Base-by-base conservation (phyloP, 1,140 invertebrate species). In the Batillaria attramentaria region DNA sequence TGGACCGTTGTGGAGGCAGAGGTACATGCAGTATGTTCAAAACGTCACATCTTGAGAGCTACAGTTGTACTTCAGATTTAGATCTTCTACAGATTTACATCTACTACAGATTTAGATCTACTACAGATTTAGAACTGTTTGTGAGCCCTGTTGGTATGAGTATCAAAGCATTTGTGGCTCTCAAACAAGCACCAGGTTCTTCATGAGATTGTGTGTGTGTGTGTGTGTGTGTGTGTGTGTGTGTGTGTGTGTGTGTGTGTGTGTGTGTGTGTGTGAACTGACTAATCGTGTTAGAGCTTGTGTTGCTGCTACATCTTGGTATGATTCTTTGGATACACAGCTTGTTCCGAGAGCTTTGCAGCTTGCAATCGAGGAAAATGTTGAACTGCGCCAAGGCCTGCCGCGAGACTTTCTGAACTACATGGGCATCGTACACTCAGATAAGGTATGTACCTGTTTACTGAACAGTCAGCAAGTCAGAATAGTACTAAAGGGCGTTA, bases 291-390 rank as follows among this genome's bases (percentile, higher is more conserved):
- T 50, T 24, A 50, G 10, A 13, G 46, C 46, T 13, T n/a, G n/a
- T n/a, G n/a, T n/a, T n/a, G n/a, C 46, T 50, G 46, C 46, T 50
- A 50, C 24, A 50, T n/a, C n/a, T n/a, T n/a, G n/a, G n/a, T n/a
- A n/a, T n/a, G n/a, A n/a, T n/a, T n/a, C n/a, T n/a, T n/a, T n/a
- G n/a, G n/a, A n/a, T n/a, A n/a, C n/a, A n/a, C 84, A 93, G 91
- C 85, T 95, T n/a, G 80, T 98, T 54, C 96, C 96, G 2, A 87
- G 92, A 74, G 95, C 97, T 0, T 84, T 99, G 66, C 91, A 95
- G 86, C 89, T 91, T 62, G 96, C 97, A 0, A 93, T 95, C 24
- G 91, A 93, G 81, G 92, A 94, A 81, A 93, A 96, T 91, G 80
- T 94, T 0, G 93, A 94, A 39, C 94, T 96, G 80, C 93, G 97